These are phyloP conservation scores for Coturnix japonica DNA, from an alignment of 2,113 vertebrate genomes.

Conservation along the genomic window DNA sequence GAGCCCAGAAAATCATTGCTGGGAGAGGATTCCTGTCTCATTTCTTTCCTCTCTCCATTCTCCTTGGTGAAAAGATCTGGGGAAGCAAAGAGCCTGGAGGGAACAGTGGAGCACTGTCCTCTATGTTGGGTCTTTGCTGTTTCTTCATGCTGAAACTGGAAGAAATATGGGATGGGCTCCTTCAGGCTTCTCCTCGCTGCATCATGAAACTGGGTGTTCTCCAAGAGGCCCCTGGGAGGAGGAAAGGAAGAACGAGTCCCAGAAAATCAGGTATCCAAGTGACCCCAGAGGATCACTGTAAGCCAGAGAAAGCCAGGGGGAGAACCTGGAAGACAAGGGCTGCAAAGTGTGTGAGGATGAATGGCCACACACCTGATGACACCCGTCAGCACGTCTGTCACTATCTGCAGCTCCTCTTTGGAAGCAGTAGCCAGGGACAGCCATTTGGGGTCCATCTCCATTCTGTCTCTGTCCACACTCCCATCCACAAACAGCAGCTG, in stretches of 20 bases:
- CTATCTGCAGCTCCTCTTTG: slow-evolving; percentile 72
- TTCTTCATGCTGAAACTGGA: slow-evolving; percentile 65
- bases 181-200: slow-evolving; percentile 60
- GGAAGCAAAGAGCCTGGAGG: neutral
- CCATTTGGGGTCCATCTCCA: neutral
- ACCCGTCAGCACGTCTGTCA: slow-evolving; percentile 73
- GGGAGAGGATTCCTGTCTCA: neutral
- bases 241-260: neutral
- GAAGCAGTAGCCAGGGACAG: slow-evolving; percentile 3
- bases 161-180: slow-evolving; percentile 82
- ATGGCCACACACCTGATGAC: slow-evolving; percentile 80
- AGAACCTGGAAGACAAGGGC: neutral
- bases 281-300: neutral
- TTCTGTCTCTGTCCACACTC: neutral
- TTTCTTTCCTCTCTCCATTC: neutral
- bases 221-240: slow-evolving; percentile 80
- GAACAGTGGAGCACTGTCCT: neutral
- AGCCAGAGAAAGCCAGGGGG: neutral
- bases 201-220: slow-evolving; percentile 81
- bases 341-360: neutral
- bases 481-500: neutral
- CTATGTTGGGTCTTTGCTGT: neutral
- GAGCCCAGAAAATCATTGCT: neutral
- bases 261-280: neutral
- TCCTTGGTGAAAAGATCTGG: neutral